Percentiles rank a stretch among this genome's conserved stretches.
phyloP scores from a whole-genome alignment of 1,140 invertebrate genomes.

The Apocrypta bakeri region DNA sequence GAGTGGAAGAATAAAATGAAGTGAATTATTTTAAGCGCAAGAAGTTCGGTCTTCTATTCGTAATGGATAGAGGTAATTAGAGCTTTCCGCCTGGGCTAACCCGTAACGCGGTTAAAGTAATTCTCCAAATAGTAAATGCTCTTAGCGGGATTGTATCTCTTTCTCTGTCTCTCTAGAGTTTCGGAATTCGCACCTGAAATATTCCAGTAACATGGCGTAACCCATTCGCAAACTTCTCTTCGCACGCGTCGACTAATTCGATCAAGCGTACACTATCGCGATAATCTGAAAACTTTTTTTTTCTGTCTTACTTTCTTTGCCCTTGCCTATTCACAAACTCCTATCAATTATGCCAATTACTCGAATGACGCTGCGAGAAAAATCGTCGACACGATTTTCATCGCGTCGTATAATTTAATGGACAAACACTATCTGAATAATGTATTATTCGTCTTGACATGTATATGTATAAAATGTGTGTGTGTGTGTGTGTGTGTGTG shows the following conservation, averaged over 20 bases:
- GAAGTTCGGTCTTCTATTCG: background rate
- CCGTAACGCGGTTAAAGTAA: background rate
- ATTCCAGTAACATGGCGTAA: background rate
- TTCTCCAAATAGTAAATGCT: background rate
- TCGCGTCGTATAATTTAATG: background rate
- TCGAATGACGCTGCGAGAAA: background rate
- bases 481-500: too few species aligned
- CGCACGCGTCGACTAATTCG: too few species aligned
- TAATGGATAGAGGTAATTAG: background rate
- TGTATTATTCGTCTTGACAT: background rate
- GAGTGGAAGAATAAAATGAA: too few species aligned
- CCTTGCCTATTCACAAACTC: too few species aligned
- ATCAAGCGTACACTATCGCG: too few species aligned
- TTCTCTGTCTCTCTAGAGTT: background rate
- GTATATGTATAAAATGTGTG: too few species aligned
- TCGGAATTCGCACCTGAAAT: background rate
- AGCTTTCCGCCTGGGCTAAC: background rate
- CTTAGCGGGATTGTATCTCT: background rate
- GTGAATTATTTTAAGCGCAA: background rate
- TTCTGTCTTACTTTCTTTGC: background rate
- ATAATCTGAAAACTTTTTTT: background rate
- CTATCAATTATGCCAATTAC: background rate
- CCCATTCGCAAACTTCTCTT: too few species aligned
- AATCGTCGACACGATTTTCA: background rate
- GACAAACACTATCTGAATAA: background rate